Conservation (phyloP, 2,888 invertebrate genomes). For the Miltochrista miniata region DNA sequence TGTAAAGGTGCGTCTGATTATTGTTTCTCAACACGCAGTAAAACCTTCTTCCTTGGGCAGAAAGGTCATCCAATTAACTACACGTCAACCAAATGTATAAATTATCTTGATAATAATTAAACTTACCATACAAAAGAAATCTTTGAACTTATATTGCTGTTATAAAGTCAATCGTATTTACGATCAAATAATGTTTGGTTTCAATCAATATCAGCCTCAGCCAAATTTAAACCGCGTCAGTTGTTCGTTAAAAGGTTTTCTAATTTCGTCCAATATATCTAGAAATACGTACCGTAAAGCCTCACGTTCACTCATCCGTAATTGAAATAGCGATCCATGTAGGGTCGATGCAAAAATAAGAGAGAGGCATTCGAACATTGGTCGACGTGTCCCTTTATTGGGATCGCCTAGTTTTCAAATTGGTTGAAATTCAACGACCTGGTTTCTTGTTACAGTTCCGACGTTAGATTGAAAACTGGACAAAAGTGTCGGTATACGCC, state of each 20-base stretch:
- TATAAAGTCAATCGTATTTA: not conserved
- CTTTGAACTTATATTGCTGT: not conserved
- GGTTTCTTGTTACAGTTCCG: slow-evolving; percentile 14
- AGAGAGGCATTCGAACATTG: slow-evolving; percentile 53
- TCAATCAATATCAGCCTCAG: slow-evolving; percentile 4
- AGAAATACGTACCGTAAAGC: slow-evolving; percentile 56
- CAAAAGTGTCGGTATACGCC: slow-evolving; percentile 7
- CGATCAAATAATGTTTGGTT: not conserved
- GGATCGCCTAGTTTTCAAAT: slow-evolving; percentile 44
- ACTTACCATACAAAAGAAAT: not conserved
- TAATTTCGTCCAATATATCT: slow-evolving; percentile 58
- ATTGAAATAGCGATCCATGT: slow-evolving; percentile 50
- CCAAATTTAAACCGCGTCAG: slow-evolving; percentile 45
- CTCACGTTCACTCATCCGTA: slow-evolving; percentile 45
- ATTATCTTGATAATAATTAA: not conserved
- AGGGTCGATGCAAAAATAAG: slow-evolving; percentile 48
- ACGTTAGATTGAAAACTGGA: slow-evolving; percentile 29
- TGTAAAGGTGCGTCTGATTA: slow-evolving; percentile 48
- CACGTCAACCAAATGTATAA: slow-evolving; percentile 9
- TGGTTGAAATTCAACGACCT: slow-evolving; percentile 35
- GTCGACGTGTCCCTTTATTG: slow-evolving; percentile 37
- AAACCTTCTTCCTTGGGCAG: slow-evolving; percentile 37
- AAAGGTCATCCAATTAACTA: slow-evolving; percentile 44
- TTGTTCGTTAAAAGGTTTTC: slow-evolving; percentile 47
- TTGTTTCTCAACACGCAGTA: slow-evolving; percentile 53